These are phyloP conservation scores for Mionectes olivaceus DNA, from an alignment of 2,797 vertebrate genomes.

Conservation along the genomic window DNA sequence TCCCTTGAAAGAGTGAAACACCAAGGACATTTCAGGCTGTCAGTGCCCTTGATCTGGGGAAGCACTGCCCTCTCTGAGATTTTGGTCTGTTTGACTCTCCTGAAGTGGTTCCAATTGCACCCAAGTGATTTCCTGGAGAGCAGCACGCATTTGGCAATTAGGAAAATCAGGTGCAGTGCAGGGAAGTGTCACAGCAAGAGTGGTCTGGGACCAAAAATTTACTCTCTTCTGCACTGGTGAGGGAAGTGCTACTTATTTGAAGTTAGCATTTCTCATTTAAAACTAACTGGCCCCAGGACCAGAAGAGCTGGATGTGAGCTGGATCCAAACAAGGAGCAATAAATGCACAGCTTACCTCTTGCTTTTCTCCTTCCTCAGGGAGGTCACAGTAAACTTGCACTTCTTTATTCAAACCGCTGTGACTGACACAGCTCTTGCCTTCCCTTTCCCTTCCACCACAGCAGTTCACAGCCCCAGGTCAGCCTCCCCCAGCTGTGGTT, in stretches of 20 bases:
- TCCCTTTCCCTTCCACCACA: neutral
- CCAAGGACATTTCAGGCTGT: neutral
- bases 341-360: too few relatives aligned
- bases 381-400: neutral
- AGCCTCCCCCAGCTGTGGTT: accelerated
- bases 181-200: neutral
- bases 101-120: neutral
- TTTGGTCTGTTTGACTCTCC: neutral
- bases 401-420: neutral
- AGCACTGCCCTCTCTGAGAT: neutral
- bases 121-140: neutral
- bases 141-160: neutral
- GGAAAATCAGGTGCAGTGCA: neutral
- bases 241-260: neutral
- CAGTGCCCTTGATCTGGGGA: neutral
- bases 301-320: neutral
- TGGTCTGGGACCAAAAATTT: neutral
- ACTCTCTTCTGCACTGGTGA: neutral
- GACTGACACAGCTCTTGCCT: neutral
- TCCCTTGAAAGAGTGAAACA: neutral
- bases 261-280: neutral
- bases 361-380: neutral
- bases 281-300: neutral
- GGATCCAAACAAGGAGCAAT: neutral
- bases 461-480: accelerated